Percentiles rank a stretch among this genome's conserved stretches.
Evolutionary conservation across 2,113 vertebrate genomes (phyloP).

Genomic region (Urocolius indicus): DNA sequence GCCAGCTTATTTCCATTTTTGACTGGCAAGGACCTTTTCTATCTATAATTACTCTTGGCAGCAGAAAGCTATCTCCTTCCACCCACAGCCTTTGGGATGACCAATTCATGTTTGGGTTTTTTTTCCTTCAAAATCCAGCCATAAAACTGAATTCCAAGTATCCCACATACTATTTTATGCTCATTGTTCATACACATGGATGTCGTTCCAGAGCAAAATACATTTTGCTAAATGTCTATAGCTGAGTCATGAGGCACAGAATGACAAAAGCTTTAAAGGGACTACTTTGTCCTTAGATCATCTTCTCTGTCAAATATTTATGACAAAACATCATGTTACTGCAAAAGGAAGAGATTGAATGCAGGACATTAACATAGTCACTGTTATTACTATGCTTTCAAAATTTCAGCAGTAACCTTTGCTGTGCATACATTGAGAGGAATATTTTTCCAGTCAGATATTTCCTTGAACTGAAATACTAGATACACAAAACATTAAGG

Average conservation of each 20-base stretch:
- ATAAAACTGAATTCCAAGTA: not conserved
- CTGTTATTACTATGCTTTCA: not conserved
- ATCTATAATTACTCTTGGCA: not conserved
- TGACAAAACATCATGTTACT: not conserved
- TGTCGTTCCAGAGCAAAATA: not conserved
- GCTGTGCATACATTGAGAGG: not conserved
- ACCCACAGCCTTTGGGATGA: not conserved
- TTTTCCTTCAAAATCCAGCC: not conserved
- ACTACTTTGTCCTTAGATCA: not conserved
- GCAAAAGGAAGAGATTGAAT: not conserved
- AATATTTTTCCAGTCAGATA: not conserved
- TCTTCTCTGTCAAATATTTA: not conserved
- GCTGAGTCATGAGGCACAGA: not conserved
- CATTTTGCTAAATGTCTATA: not conserved
- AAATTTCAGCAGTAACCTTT: not conserved
- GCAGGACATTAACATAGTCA: not conserved
- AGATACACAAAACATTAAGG: not conserved
- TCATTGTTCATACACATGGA: fast-evolving
- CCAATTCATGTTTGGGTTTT: not conserved
- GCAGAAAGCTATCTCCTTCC: not conserved
- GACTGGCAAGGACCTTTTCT: not conserved
- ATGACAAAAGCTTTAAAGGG: not conserved
- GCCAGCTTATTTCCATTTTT: not conserved
- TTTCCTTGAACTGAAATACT: not conserved
- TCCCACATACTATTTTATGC: not conserved